Evolutionary conservation across 2,113 vertebrate species (phyloP), one percentile per base, ranked within the genome.

Genomic region (Eptesicus fuscus): DNA sequence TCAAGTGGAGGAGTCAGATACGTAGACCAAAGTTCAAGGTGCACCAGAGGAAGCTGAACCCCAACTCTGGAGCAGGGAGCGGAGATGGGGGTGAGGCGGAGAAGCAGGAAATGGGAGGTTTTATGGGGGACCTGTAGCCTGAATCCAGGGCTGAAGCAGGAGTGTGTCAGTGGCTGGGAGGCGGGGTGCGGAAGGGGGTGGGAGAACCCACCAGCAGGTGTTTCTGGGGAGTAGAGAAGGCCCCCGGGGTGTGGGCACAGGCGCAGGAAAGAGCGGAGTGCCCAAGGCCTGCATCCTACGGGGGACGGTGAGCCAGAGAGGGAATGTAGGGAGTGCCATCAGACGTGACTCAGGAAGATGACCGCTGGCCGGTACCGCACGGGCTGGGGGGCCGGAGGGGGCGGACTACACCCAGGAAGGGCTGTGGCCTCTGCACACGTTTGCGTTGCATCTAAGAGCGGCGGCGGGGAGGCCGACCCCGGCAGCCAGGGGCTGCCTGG

Each of bases 401-500:
- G 42, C 47, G 87, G 47, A 7, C 6, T 1, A 25, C 77, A 5
- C 9, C 18, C 17, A 9, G 13, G 8, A 49, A 17, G 79, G 65
- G 16, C 37, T 44, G 35, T 18, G 69, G 20, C 42, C n/a, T 42
- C 56, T 4, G 4, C 51, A 32, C 12, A 11, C 0, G 1, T 28
- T 2, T 73, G n/a, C 30, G 18, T 1, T 73, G 37, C 30, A 49
- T n/a, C 10, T 28, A 35, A 56, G 28, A 25, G 37, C 5, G 7
- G 61, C 7, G 22, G 22, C 0, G 0, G 80, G 32, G 37, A 35
- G 30, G 35, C n/a, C 10, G 25, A 51, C 84, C 22, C 44, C 35
- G 0, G 20, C 4, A 2, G 9, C 1, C 3, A 69, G 47, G 42
- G 28, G 40, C 44, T 12, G 0, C 44, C 0, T 0, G 5, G 23